Percentiles rank a stretch among this genome's conserved stretches.
These are phyloP conservation scores for Indicator indicator DNA, from an alignment of 2,113 vertebrate species.

Conservation along the genomic window DNA sequence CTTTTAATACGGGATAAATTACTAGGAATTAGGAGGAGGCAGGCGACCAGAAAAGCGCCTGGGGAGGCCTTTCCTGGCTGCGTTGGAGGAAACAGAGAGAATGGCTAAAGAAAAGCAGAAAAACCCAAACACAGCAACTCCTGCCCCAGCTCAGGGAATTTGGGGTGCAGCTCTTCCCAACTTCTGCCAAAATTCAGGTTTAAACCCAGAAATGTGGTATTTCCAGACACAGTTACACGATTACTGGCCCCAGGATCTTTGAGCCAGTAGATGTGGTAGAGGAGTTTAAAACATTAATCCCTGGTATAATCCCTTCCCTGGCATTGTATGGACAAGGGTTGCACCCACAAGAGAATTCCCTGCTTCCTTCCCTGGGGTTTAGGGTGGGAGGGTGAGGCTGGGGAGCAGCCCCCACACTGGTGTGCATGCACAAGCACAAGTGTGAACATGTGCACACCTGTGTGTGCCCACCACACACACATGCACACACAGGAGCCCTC, in stretches of 20 bases:
- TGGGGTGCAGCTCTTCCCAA: conserved; percentile 16
- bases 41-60: conserved; percentile 66
- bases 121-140: neutral
- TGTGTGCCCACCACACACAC: neutral
- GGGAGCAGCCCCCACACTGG: neutral
- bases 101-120: neutral
- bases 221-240: conserved; percentile 81
- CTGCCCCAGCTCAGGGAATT: neutral
- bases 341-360: conserved; percentile 59
- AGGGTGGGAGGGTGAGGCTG: neutral
- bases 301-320: conserved; percentile 83
- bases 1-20: conserved; percentile 87
- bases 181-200: conserved; percentile 79
- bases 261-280: conserved; percentile 83
- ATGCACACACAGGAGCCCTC: rapidly evolving
- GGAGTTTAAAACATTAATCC: conserved; percentile 92
- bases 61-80: conserved; percentile 17
- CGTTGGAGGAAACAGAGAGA: neutral
- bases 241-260: conserved; percentile 80
- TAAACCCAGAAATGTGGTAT: conserved; percentile 72
- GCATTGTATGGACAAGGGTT: conserved; percentile 69
- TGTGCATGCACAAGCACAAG: neutral
- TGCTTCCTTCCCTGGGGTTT: conserved; percentile 22
- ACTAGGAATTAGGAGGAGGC: conserved; percentile 80
- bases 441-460: rapidly evolving